These are phyloP conservation scores for Acropora tenuis DNA, from an alignment of 64 coral and sea anemone genomes.

Conservation along the genomic window DNA sequence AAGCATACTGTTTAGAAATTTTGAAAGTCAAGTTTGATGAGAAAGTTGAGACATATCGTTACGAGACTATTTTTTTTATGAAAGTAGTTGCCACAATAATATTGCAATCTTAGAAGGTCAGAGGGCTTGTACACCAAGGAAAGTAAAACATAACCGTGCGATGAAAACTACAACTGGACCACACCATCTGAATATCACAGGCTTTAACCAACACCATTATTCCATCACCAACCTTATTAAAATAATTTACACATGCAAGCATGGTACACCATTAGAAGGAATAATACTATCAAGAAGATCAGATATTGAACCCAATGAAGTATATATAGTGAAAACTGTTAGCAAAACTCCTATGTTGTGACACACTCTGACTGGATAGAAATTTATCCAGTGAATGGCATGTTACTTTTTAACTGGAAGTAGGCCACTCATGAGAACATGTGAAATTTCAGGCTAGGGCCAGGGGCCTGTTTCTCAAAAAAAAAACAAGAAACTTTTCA, in stretches of 20 bases:
- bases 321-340: not conserved
- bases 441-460: not conserved
- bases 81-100: not conserved
- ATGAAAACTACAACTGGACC: not conserved
- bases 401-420: constrained; percentile 5
- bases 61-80: not conserved
- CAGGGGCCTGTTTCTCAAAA: not conserved
- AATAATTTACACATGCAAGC: not conserved
- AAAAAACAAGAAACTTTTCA: too few species aligned
- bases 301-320: not conserved
- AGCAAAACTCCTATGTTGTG: not conserved
- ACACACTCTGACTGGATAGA: not conserved
- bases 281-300: not conserved
- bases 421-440: not conserved
- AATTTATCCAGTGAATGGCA: not conserved
- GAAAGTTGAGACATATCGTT: not conserved
- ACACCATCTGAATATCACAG: constrained; percentile 1
- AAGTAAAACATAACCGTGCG: not conserved
- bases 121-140: not conserved
- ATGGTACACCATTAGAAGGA: not conserved
- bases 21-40: not conserved
- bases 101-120: not conserved
- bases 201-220: not conserved
- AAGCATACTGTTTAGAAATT: not conserved
- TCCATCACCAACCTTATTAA: constrained; percentile 4